Evolutionary conservation across 1,140 invertebrate species (phyloP), one percentile per base, ranked within the genome.

Genomic region (Meteorus sp.): DNA sequence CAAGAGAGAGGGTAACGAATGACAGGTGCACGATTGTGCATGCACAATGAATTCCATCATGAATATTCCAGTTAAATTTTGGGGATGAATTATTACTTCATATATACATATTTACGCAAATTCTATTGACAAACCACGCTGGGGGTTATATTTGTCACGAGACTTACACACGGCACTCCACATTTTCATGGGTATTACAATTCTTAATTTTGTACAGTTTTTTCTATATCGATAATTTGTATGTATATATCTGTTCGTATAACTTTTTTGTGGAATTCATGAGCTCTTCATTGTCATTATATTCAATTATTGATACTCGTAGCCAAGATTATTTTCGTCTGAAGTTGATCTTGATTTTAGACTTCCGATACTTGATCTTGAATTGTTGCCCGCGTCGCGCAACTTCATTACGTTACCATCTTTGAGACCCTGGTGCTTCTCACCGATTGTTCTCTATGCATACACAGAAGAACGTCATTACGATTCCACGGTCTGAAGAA

Each of bases 181-280:
- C 62, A 57, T 58, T 62, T 69, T 69, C 67, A 70, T 69, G 68
- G 62, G 63, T 67, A 60, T 55, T 54, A 62, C 61, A 69, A 67
- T 70, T 70, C 69, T 70, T 70, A 70, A 67, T 57, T 8, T 25
- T 25, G 6, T 41, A 27, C 37, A 37, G 17, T 22, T 23, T 31
- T 44, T 43, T 44, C 39, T 27, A 25, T 56, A 45, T 45, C 51
- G 55, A 33, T 37, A n/a, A 29, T 47, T n/a, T 23, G 44, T 43
- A 55, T 43, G 9, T 19, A 19, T 19, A 20, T 19, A 15, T 5
- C 13, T 43, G 9, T 13, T 43, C 4, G 37, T n/a, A 15, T 39
- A 11, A n/a, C 1, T 39, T 33, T 33, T 33, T 33, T 33, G n/a
- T 33, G 29, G 1, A 39, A 39, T n/a, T n/a, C n/a, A n/a, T n/a